Evolutionary conservation across 1,140 invertebrate species (phyloP), one percentile per base, ranked within the genome.

Genomic region (Mercenaria mercenaria): DNA sequence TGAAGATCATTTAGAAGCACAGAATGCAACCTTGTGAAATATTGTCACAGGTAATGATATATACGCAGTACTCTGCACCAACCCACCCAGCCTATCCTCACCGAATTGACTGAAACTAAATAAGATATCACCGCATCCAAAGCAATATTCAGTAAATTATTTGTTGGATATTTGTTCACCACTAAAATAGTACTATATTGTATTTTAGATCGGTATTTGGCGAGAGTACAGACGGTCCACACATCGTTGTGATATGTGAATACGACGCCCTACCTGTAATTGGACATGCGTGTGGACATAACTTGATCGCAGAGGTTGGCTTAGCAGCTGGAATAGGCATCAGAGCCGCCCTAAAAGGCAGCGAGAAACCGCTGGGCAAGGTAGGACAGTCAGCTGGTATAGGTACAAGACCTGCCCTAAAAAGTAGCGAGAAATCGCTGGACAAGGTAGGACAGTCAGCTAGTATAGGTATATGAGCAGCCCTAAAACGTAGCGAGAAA

Each of bases 281-380:
- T 8, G 96, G 96, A 6, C 96, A 96, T 92, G 95, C 95, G 13
- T 96, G 95, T 93, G 96, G 96, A 13, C 95, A 96, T 83, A 96
- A 96, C 88, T 90, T 96, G 0, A 96, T 96, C 8, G 93, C 95
- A 15, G 95, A 96, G 88, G 91, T 94, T 23, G 95, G 95, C 2
- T 69, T 95, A 13, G 95, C 94, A 13, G 93, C 94, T 43, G 95
- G 91, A 23, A 77, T 96, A 0, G 95, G 93, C 6, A 89, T 96
- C 23, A 95, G 94, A 81, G 89, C 92, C 1, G 93, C 92, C 1
- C 67, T 96, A 67, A 91, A 95, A 26, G 47, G 29, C 20, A 76
- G 47, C 41, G 87, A 77, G 11, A 88, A 89, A 23, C 64, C 79
- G 23, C 41, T 88, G 0, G 90, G 92, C 15, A 89, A 91, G 92